Conservation (phyloP, 2,888 invertebrate genomes). For the Pogonocherus hispidulus region DNA sequence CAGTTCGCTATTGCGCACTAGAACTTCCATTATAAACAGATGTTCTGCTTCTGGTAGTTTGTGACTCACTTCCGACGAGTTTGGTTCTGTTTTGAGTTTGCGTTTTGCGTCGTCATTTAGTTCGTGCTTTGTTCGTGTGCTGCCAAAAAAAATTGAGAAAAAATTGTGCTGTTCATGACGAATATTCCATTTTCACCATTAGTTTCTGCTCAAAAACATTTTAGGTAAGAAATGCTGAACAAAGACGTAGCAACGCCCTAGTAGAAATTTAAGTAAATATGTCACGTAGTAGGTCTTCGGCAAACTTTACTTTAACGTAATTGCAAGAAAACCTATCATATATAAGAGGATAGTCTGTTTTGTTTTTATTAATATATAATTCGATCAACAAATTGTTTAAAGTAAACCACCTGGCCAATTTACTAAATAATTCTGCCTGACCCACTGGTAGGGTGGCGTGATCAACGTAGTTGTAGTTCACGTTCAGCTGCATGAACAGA, state of each 20-base stretch:
- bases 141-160: slow-evolving; percentile 39
- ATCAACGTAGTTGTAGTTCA: slow-evolving; percentile 17
- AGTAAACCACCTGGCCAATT: slow-evolving; percentile 13
- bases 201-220: slow-evolving; percentile 31
- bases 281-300: slow-evolving; percentile 27
- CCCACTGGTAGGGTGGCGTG: slow-evolving; percentile 8
- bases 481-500: slow-evolving; percentile 28
- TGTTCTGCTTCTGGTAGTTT: slow-evolving; percentile 18
- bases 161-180: slow-evolving; percentile 48
- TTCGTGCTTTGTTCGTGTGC: slow-evolving; percentile 50
- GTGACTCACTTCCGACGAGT: slow-evolving; percentile 41
- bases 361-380: no score
- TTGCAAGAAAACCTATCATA: neutral
- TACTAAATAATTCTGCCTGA: neutral
- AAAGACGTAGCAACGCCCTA: neutral
- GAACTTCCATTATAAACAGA: slow-evolving; percentile 5
- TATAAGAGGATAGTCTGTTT: no score
- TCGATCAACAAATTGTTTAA: slow-evolving; percentile 19
- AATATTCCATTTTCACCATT: slow-evolving; percentile 36
- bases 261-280: slow-evolving; percentile 36
- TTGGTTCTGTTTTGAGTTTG: slow-evolving; percentile 41
- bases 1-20: slow-evolving; percentile 16
- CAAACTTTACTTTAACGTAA: neutral
- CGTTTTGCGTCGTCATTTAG: slow-evolving; percentile 47
- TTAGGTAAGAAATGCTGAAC: slow-evolving; percentile 37